Evolutionary conservation across 2,113 vertebrate genomes (phyloP).

Genomic region (Oreocharis arfaki): DNA sequence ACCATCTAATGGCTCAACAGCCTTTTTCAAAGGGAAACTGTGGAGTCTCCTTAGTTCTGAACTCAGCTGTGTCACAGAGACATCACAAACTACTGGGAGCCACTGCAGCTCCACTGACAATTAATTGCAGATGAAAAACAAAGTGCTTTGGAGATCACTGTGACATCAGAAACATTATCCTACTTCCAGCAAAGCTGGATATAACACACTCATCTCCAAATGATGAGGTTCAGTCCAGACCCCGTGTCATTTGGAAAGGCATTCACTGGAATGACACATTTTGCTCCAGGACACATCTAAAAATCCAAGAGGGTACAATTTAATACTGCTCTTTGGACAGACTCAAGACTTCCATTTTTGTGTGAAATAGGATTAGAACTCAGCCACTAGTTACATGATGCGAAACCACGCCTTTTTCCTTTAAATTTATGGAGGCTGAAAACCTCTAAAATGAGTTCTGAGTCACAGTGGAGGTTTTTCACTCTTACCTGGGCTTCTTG

Average conservation of each 20-base stretch:
- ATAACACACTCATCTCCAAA: not conserved
- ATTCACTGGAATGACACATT: not conserved
- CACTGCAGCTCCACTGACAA: not conserved
- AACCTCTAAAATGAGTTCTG: not conserved
- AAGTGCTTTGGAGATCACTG: not conserved
- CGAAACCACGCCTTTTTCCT: not conserved
- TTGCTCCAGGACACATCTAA: not conserved
- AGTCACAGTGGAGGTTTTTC: not conserved
- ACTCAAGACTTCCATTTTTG: not conserved
- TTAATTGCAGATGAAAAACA: not conserved
- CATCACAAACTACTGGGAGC: not conserved
- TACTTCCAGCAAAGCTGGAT: not conserved
- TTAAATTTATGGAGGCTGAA: not conserved
- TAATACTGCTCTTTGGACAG: not conserved
- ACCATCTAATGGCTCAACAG: not conserved
- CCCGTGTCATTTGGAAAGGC: rapidly evolving
- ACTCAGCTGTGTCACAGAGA: not conserved
- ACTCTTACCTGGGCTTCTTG: not conserved
- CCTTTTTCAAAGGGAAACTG: not conserved
- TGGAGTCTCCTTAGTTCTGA: not conserved
- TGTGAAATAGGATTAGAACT: not conserved
- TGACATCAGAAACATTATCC: not conserved
- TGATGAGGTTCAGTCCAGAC: not conserved
- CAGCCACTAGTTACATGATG: not conserved
- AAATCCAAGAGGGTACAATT: not conserved